Evolutionary conservation across 2,797 vertebrate species (phyloP), one percentile per base, ranked within the genome.

Genomic region (Bufotes viridis): DNA sequence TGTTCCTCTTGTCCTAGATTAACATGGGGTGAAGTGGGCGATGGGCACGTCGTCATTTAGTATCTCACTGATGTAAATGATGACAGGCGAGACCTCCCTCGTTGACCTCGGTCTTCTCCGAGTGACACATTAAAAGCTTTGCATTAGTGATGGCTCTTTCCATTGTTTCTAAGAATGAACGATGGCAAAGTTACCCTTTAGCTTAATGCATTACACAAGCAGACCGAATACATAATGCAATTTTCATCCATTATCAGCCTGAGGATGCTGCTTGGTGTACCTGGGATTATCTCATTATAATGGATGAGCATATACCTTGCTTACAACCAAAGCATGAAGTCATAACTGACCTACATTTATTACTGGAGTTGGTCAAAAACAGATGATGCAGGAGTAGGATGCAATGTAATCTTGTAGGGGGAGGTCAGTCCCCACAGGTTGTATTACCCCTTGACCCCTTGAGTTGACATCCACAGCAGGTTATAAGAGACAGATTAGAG

Each of bases 91-190:
- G 15, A 14, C 61, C n/a, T 51, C 29, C 61, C 7, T 15, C n/a
- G 67, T 12, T 86, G 63, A 86, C 85, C 78, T 86, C 76, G 26
- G 22, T 70, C 72, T 76, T 61, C 26, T 61, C 29, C 18, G 26
- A 49, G 74, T 78, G 84, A 76, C 84, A 76, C 55, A 61, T 84
- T 84, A 86, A 86, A 79, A 86, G 84, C 84, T 55, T 55, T 69
- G 9, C 49, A 86, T 86, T 86, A 70, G 51, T 58, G 51, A 22
- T 55, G 34, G 20, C 61, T 17, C 22, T 22, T 7, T 53, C 53
- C 34, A 61, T 34, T 20, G 78, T 60, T 60, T 80, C 9, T 22
- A 3, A 60, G 78, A 82, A 82, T 12, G 22, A 22, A 65, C 26
- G 26, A 67, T 24, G 49, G n/a, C 80, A 49, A 82, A 42, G 34